phyloP scores from a whole-genome alignment of 2,888 invertebrate genomes.

The Drosophila cracens region DNA sequence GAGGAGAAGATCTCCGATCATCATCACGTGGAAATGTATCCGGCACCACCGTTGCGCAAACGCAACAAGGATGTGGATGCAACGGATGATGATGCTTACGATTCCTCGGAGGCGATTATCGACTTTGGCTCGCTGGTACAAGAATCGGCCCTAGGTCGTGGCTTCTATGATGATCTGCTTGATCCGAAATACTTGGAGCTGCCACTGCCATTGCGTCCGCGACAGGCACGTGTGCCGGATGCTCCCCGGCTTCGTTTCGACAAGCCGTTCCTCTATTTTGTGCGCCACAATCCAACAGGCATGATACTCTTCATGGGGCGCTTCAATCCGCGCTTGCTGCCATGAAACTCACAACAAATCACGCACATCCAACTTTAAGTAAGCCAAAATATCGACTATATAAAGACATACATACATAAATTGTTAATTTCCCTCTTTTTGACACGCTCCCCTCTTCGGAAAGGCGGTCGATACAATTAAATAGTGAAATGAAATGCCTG shows the following conservation, averaged over 20 bases:
- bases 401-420: constrained; percentile 5
- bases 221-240: constrained; percentile 90
- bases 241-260: constrained; percentile 92
- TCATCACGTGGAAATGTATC: constrained; percentile 93
- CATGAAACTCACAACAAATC: constrained; percentile 85
- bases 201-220: constrained; percentile 89
- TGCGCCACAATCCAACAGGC: constrained; percentile 96
- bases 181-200: constrained; percentile 86
- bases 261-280: constrained; percentile 94
- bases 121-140: constrained; percentile 84
- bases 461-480: constrained; percentile 35
- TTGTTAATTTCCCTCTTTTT: constrained; percentile 44
- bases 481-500: constrained; percentile 70
- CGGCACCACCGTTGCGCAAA: constrained; percentile 88
- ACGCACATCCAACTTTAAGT: constrained; percentile 33
- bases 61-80: constrained; percentile 84
- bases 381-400: constrained; percentile 54
- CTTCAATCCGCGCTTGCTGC: constrained; percentile 93
- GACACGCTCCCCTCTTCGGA: constrained; percentile 4
- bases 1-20: constrained; percentile 90
- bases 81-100: constrained; percentile 71
- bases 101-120: constrained; percentile 81
- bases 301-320: constrained; percentile 95
- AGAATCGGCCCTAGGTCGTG: constrained; percentile 87
- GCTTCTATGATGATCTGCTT: constrained; percentile 89